phyloP scores from a whole-genome alignment of 2,797 vertebrate genomes.

The Falco cherrug region DNA sequence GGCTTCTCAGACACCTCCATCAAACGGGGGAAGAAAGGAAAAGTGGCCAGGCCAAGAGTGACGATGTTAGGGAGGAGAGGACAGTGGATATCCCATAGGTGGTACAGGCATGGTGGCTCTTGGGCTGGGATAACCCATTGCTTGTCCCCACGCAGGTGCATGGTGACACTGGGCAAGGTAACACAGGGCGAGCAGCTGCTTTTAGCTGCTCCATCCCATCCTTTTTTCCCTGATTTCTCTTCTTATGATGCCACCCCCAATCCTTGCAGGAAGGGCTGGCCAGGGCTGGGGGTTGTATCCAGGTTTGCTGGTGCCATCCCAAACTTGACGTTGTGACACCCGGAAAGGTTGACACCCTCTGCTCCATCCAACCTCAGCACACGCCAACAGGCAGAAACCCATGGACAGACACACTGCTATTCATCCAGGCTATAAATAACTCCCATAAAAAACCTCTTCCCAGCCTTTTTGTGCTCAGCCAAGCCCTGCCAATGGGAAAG shows the following conservation, averaged over 20 bases:
- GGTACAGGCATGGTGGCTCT: background rate
- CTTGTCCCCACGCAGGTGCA: background rate
- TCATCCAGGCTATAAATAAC: slow-evolving; percentile 47
- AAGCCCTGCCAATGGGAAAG: slow-evolving; percentile 49
- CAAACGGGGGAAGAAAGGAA: background rate
- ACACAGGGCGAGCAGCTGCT: background rate
- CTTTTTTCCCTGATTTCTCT: background rate
- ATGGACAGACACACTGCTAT: background rate
- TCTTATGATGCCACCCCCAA: background rate
- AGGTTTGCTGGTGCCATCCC: background rate
- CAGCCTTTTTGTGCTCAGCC: slow-evolving; percentile 38
- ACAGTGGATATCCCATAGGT: background rate
- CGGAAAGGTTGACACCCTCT: fast-evolving
- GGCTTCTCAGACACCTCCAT: background rate
- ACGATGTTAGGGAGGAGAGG: background rate
- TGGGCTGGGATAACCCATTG: background rate
- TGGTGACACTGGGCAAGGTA: background rate
- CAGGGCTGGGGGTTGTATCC: too few relatives aligned
- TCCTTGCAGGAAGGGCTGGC: background rate
- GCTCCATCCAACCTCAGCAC: background rate
- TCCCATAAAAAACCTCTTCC: slow-evolving; percentile 39
- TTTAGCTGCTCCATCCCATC: background rate
- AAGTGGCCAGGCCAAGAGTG: background rate
- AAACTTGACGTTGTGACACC: background rate
- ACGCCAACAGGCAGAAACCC: background rate